These are phyloP conservation scores for Himalopsyche tibetana DNA, from an alignment of 2,888 invertebrate genomes.

Conservation along the genomic window DNA sequence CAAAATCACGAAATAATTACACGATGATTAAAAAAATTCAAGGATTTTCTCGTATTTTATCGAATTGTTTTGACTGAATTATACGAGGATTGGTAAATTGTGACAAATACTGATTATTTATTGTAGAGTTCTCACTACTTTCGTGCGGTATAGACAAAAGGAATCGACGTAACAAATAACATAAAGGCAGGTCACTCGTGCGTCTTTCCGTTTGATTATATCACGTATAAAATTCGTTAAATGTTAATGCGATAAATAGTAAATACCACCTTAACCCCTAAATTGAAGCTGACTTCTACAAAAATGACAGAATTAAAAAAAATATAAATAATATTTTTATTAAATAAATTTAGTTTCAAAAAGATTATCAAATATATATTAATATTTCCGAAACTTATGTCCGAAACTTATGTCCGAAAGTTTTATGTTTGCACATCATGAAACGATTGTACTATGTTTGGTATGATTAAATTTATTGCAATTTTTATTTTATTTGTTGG, in stretches of 20 bases:
- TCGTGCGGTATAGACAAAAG: slow-evolving; percentile 38
- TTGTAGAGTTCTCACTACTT: slow-evolving; percentile 13
- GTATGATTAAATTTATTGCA: too few species aligned
- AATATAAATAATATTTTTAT: too few species aligned
- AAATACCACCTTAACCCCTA: slow-evolving; percentile 46
- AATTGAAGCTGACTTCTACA: background rate
- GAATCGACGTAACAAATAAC: slow-evolving; percentile 31
- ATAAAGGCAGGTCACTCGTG: slow-evolving; percentile 52
- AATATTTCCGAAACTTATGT: too few species aligned
- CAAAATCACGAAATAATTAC: slow-evolving; percentile 31
- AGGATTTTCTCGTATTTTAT: slow-evolving; percentile 20
- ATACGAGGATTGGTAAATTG: background rate
- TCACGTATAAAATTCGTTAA: slow-evolving; percentile 61
- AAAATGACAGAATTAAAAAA: too few species aligned
- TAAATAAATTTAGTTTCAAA: too few species aligned
- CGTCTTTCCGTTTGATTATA: slow-evolving; percentile 51
- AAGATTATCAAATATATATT: too few species aligned
- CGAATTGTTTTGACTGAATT: slow-evolving; percentile 18
- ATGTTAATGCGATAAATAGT: slow-evolving; percentile 57
- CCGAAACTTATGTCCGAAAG: too few species aligned
- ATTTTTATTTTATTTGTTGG: too few species aligned
- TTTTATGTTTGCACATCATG: too few species aligned
- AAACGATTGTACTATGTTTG: too few species aligned
- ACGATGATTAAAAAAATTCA: slow-evolving; percentile 3
- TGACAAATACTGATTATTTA: slow-evolving; percentile 23